A percentile compares a stretch with the other conserved stretches of the same genome.
Evolutionary conservation across 1,140 invertebrate species (phyloP).

Genomic region (Arctopsyche grandis): DNA sequence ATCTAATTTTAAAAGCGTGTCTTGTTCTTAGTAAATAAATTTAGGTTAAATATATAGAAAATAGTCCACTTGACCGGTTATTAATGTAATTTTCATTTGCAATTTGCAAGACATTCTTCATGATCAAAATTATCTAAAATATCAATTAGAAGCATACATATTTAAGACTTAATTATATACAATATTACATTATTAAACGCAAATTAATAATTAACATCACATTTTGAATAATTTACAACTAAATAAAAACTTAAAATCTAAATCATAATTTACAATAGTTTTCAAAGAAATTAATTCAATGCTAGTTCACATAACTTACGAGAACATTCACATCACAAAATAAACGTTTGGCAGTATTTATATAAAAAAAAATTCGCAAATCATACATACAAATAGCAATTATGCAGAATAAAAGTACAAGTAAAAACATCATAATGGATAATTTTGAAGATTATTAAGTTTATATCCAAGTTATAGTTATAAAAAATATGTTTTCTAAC

Average conservation of each 20-base stretch:
- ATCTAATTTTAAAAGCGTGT: too few relatives aligned
- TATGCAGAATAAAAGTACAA: not conserved
- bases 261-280: constrained; percentile 23
- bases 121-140: constrained; percentile 2
- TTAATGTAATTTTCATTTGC: too few relatives aligned
- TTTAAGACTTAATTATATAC: constrained; percentile 14
- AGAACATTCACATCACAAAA: constrained; percentile 15
- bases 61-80: too few relatives aligned
- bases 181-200: constrained; percentile 20
- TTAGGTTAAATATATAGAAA: too few relatives aligned
- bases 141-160: constrained; percentile 5
- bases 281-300: not conserved
- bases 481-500: constrained; percentile 1
- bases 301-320: not conserved
- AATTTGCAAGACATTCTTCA: not conserved
- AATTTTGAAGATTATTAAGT: not conserved
- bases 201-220: constrained; percentile 35
- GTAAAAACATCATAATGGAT: not conserved
- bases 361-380: not conserved
- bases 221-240: constrained; percentile 37
- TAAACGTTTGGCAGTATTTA: not conserved
- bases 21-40: too few relatives aligned
- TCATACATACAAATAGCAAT: not conserved
- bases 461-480: not conserved
- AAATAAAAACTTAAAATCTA: constrained; percentile 24